Percentiles rank a stretch among this genome's conserved stretches.
phyloP scores from a whole-genome alignment of 2,888 invertebrate species.

The Anarsia innoxiella region DNA sequence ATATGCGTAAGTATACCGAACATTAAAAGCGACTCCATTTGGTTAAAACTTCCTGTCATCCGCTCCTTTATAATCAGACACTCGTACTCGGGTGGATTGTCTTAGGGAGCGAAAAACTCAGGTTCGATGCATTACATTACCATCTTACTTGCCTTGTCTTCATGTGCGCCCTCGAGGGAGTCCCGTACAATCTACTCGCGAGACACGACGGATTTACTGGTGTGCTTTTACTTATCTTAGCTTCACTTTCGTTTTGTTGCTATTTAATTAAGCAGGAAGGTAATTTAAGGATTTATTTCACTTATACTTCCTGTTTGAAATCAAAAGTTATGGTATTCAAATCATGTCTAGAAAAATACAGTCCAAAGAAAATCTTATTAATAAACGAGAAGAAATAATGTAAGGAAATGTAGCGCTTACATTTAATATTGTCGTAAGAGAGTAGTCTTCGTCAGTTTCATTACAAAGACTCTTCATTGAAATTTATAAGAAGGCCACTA shows the following conservation, averaged over 20 bases:
- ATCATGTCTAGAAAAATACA: too few species aligned
- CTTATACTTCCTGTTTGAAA: too few species aligned
- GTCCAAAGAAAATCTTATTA: too few species aligned
- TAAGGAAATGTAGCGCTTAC: constrained; percentile 15
- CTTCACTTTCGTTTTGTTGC: too few species aligned
- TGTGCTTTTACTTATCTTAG: background rate
- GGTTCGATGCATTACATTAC: constrained; percentile 45
- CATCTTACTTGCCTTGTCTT: constrained; percentile 39
- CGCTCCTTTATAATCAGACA: constrained; percentile 24
- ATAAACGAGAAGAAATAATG: constrained; percentile 11
- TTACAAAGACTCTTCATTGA: constrained; percentile 63
- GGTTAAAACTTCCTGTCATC: constrained; percentile 34
- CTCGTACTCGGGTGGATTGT: constrained; percentile 32
- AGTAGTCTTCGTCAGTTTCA: constrained; percentile 40
- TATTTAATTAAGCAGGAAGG: too few species aligned
- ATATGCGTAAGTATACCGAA: too few species aligned
- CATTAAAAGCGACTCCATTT: constrained; percentile 19
- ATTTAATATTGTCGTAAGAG: constrained; percentile 35
- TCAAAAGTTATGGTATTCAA: too few species aligned
- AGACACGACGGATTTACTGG: background rate
- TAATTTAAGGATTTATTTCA: too few species aligned
- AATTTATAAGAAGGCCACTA: constrained; percentile 70
- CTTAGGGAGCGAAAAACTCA: constrained; percentile 30
- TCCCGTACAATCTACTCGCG: background rate
- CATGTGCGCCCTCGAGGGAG: constrained; percentile 31